A percentile compares a stretch with the other conserved stretches of the same genome.
These are phyloP conservation scores for Xenopus laevis DNA, from an alignment of 2,113 vertebrate genomes.

Conservation along the genomic window DNA sequence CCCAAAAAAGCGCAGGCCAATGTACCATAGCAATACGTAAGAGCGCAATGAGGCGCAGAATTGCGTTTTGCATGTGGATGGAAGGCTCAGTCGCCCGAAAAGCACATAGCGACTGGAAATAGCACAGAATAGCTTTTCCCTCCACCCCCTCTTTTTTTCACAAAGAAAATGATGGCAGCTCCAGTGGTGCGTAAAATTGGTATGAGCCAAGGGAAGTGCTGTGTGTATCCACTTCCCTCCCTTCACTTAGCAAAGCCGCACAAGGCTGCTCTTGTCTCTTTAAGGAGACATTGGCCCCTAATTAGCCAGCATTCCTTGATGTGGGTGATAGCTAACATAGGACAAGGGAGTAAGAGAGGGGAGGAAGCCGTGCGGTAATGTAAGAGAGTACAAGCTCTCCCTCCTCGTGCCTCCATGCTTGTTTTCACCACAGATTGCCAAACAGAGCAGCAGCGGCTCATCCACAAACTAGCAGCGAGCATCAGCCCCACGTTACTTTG, in stretches of 20 bases:
- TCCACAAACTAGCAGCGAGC: slow-evolving; percentile 42
- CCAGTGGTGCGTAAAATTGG: slow-evolving; percentile 66
- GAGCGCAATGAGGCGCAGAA: neutral
- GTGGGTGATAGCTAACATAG: slow-evolving; percentile 44
- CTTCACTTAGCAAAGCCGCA: slow-evolving; percentile 57
- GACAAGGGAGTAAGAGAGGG: slow-evolving; percentile 46
- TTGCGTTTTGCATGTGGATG: neutral
- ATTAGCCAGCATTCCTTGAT: slow-evolving; percentile 60
- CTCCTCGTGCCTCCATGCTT: slow-evolving; percentile 42
- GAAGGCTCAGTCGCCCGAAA: slow-evolving; percentile 26
- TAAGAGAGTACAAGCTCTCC: slow-evolving; percentile 23
- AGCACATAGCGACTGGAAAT: slow-evolving; percentile 35
- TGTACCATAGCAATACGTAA: too few relatives aligned
- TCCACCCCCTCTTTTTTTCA: slow-evolving; percentile 45
- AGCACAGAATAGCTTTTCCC: slow-evolving; percentile 16
- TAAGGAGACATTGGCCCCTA: slow-evolving; percentile 64
- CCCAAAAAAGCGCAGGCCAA: too few relatives aligned
- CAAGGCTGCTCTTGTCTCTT: slow-evolving; percentile 64
- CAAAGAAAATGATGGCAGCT: slow-evolving; percentile 62
- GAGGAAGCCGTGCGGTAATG: slow-evolving; percentile 37
- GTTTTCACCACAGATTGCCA: slow-evolving; percentile 53
- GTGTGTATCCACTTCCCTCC: slow-evolving; percentile 51
- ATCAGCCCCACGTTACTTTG: slow-evolving; percentile 89
- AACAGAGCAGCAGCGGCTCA: slow-evolving; percentile 49
- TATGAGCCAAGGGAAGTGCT: slow-evolving; percentile 59